Evolutionary conservation across 2,888 invertebrate species (phyloP).

Genomic region (Petrolisthes cinctipes): DNA sequence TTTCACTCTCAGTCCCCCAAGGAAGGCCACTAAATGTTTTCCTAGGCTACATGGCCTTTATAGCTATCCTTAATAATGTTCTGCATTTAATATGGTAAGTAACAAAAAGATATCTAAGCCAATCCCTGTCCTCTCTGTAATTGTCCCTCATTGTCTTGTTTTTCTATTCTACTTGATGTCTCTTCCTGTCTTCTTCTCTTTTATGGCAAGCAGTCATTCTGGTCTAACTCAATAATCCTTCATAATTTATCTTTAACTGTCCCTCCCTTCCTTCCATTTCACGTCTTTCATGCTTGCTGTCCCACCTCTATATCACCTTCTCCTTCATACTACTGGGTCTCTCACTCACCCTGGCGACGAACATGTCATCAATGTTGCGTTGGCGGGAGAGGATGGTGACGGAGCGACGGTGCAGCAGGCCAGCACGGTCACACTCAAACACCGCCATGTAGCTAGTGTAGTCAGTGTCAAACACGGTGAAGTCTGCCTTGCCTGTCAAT

Average conservation of each 20-base stretch:
- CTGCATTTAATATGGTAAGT: too few species aligned
- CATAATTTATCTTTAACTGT: not conserved
- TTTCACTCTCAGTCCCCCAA: too few species aligned
- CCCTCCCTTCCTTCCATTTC: too few species aligned
- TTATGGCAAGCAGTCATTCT: too few species aligned
- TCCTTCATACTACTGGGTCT: not conserved
- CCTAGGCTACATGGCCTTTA: too few species aligned
- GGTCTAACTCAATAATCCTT: not conserved
- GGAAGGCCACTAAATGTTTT: too few species aligned
- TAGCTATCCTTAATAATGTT: too few species aligned
- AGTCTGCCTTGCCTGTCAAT: constrained; percentile 81
- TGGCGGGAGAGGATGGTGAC: constrained; percentile 83
- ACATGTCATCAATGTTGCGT: constrained; percentile 80
- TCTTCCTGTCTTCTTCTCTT: too few species aligned
- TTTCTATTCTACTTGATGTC: too few species aligned
- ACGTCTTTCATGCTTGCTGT: not conserved
- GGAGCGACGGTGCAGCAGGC: constrained; percentile 82
- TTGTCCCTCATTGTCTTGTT: too few species aligned
- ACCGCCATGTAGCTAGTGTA: constrained; percentile 81
- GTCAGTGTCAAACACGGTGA: constrained; percentile 82
- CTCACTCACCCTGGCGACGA: constrained; percentile 77
- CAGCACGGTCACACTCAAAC: constrained; percentile 83
- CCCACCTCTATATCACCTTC: not conserved
- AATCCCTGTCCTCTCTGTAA: too few species aligned
- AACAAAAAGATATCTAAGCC: too few species aligned